Percentiles rank a stretch among this genome's conserved stretches.
These are phyloP conservation scores for Nannospalax galili DNA, from an alignment of 2,113 vertebrate species.

Conservation along the genomic window DNA sequence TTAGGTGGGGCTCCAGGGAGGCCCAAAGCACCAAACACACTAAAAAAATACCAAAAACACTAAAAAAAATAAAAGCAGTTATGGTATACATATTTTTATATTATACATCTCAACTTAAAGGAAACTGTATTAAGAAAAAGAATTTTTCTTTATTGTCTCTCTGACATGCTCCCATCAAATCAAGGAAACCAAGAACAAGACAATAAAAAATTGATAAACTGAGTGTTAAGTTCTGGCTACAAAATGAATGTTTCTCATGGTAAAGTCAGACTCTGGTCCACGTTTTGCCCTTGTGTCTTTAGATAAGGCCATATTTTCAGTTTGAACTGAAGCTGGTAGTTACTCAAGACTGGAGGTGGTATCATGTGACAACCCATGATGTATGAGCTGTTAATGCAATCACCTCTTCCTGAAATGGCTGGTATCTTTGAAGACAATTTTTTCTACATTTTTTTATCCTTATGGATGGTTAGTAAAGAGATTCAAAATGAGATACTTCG, in stretches of 20 bases:
- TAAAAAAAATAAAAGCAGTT: background rate
- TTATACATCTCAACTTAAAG: background rate
- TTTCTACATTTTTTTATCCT: background rate
- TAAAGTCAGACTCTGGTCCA: background rate
- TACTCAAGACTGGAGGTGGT: no score
- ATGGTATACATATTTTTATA: background rate
- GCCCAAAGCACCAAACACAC: no score
- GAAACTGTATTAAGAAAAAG: background rate
- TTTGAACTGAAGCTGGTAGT: constrained; percentile 12
- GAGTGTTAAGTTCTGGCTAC: background rate
- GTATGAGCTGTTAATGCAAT: background rate
- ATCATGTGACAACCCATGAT: background rate
- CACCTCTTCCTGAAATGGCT: constrained; percentile 30
- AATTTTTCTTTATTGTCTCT: background rate
- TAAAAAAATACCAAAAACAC: no score
- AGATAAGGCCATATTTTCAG: background rate
- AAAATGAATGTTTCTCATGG: background rate
- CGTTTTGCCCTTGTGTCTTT: no score
- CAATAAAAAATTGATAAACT: background rate
- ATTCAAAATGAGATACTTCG: background rate
- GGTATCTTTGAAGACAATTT: background rate
- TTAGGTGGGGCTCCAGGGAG: no score
- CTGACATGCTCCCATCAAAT: background rate
- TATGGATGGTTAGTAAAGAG: background rate
- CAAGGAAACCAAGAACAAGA: background rate